Percentiles rank a stretch among this genome's conserved stretches.
These are phyloP conservation scores for Tetranychus truncatus DNA, from an alignment of 2,888 invertebrate species.

Conservation along the genomic window DNA sequence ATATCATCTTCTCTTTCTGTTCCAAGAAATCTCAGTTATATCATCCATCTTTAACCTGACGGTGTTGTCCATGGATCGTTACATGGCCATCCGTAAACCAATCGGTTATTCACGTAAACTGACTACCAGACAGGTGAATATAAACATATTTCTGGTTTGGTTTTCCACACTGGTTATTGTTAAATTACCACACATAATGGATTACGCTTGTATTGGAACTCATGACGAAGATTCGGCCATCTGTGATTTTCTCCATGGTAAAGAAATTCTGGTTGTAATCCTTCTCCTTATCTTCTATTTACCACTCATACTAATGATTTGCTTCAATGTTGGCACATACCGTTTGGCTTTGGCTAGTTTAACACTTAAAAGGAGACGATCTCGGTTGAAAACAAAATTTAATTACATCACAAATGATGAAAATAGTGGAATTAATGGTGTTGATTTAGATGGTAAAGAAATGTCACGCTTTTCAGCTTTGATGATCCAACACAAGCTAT, in stretches of 20 bases:
- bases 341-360: not conserved
- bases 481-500: not conserved
- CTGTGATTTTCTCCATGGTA: conserved; percentile 2
- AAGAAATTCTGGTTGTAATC: not conserved
- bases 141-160: not conserved
- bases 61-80: conserved; percentile 2
- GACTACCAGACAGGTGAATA: not conserved
- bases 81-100: not conserved
- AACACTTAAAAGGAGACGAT: not conserved
- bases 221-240: not conserved
- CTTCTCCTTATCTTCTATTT: not conserved
- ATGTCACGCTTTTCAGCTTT: not conserved
- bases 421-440: not conserved
- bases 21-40: not conserved
- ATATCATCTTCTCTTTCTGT: conserved; percentile 1
- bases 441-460: not conserved
- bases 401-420: not conserved
- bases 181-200: not conserved
- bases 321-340: not conserved
- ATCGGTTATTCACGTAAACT: conserved; percentile 6
- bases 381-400: not conserved
- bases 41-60: conserved; percentile 7
- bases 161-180: not conserved
- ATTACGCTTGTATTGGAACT: not conserved
- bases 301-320: not conserved